Evolutionary conservation across 2,888 invertebrate genomes (phyloP).

Genomic region (Dryocosmus kuriphilus): DNA sequence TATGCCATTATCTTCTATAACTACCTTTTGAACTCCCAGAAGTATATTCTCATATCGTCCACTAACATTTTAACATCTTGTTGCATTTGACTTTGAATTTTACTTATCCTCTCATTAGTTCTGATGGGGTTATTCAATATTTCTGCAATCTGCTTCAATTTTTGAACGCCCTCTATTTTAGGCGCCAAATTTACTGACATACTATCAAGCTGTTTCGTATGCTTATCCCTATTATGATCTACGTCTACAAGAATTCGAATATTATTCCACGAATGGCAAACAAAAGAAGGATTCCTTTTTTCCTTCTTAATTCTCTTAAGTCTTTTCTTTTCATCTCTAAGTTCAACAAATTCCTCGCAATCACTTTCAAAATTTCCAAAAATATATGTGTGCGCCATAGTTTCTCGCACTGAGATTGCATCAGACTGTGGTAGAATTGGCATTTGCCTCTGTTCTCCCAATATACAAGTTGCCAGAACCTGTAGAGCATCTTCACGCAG

Average conservation of each 20-base stretch:
- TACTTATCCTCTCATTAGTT: constrained; percentile 55
- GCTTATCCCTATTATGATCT: constrained; percentile 46
- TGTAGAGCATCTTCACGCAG: constrained; percentile 67
- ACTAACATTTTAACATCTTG: constrained; percentile 61
- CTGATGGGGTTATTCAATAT: constrained; percentile 41
- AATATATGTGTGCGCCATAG: constrained; percentile 64
- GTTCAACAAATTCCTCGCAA: constrained; percentile 54
- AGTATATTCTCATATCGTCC: constrained; percentile 63
- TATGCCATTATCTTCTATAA: constrained; percentile 56
- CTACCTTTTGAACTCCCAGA: constrained; percentile 69
- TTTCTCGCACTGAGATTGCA: constrained; percentile 59
- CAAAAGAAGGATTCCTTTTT: not conserved
- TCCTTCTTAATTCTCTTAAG: constrained; percentile 52
- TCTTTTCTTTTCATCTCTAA: constrained; percentile 46
- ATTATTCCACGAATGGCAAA: not conserved
- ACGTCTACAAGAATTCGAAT: not conserved
- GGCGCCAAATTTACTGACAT: constrained; percentile 45
- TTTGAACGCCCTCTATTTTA: constrained; percentile 51
- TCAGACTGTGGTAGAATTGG: constrained; percentile 53
- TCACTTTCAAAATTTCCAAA: constrained; percentile 62
- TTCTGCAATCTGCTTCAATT: constrained; percentile 36
- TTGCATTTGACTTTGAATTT: constrained; percentile 56
- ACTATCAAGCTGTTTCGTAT: constrained; percentile 49
- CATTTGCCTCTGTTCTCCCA: constrained; percentile 61
- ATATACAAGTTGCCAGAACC: constrained; percentile 68